Evolutionary conservation across 2,113 vertebrate species (phyloP).

Genomic region (Anser brachyrhynchus): DNA sequence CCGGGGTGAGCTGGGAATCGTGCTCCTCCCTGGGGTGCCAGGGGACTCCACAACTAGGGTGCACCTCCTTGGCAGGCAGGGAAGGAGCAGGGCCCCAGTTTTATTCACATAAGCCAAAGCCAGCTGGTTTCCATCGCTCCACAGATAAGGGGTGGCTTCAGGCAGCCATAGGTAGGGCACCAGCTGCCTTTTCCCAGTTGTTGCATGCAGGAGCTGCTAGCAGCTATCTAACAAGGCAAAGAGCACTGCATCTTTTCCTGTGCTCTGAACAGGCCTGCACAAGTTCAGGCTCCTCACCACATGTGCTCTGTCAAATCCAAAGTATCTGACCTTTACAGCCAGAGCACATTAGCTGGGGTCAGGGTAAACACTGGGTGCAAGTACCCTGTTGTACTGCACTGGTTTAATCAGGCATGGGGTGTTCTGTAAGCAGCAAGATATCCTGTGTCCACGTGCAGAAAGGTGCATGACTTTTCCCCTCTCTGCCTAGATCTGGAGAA

Average conservation of each 20-base stretch:
- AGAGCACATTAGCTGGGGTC: rapidly evolving
- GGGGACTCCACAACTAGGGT: background rate
- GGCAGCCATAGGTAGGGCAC: background rate
- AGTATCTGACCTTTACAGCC: rapidly evolving
- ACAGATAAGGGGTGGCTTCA: rapidly evolving
- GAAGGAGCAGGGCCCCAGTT: background rate
- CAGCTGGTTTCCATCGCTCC: rapidly evolving
- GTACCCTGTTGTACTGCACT: rapidly evolving
- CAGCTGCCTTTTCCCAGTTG: background rate
- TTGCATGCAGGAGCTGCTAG: background rate
- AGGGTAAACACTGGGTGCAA: background rate
- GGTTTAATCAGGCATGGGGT: rapidly evolving
- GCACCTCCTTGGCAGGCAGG: background rate
- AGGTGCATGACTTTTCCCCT: rapidly evolving
- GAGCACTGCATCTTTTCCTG: background rate
- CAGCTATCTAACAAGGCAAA: background rate
- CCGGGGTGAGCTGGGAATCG: constrained; percentile 30
- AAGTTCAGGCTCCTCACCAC: background rate
- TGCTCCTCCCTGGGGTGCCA: background rate
- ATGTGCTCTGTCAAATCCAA: rapidly evolving
- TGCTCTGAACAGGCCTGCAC: background rate
- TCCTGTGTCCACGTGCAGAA: rapidly evolving
- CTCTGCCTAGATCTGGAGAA: constrained; percentile 67
- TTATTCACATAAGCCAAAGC: background rate
- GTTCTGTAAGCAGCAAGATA: background rate